Conservation (phyloP, 2,797 vertebrate genomes). For the Anableps anableps region DNA sequence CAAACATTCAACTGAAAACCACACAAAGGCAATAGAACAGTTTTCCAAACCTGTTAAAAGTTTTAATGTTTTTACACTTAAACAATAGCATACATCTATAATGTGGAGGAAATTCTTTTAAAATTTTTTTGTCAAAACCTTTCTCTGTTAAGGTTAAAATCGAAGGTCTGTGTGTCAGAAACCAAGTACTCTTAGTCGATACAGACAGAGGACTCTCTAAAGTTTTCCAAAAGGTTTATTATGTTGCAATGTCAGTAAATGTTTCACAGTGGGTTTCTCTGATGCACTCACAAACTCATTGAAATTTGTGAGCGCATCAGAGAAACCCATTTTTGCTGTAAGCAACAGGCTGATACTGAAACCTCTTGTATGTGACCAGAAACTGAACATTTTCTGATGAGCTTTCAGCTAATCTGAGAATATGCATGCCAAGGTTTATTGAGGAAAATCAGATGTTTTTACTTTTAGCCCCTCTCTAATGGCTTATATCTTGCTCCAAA, state of each 20-base stretch:
- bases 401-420: not conserved
- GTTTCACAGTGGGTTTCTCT: conserved; percentile 1
- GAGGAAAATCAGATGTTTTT: not conserved
- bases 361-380: not conserved
- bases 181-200: not conserved
- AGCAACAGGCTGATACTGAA: not conserved
- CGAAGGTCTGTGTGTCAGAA: not conserved
- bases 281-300: not conserved
- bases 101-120: not conserved
- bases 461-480: not conserved
- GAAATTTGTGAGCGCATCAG: not conserved
- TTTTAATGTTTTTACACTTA: not conserved
- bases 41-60: not conserved
- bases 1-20: conserved; percentile 5
- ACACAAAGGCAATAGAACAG: not conserved
- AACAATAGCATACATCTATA: not conserved
- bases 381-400: not conserved
- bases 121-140: not conserved
- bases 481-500: not conserved
- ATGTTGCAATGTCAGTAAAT: not conserved
- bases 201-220: conserved; percentile 7
- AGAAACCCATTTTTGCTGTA: not conserved
- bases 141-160: not conserved
- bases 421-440: not conserved
- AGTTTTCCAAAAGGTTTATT: not conserved